A percentile compares a stretch with the other conserved stretches of the same genome.
phyloP scores from a whole-genome alignment of 2,888 invertebrate species.

The Ferdinandea cuprea region DNA sequence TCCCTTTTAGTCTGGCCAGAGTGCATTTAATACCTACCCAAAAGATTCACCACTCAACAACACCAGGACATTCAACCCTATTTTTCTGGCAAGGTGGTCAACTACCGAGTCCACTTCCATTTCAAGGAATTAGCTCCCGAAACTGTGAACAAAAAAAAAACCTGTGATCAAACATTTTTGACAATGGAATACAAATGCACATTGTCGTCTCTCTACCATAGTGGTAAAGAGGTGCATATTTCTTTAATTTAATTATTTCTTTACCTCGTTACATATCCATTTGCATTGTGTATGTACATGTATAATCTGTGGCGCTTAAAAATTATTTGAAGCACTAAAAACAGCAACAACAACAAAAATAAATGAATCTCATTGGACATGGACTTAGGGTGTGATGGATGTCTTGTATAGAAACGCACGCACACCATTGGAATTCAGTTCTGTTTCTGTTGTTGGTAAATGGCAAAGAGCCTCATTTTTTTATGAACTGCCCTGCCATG shows the following conservation, averaged over 20 bases:
- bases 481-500: no score
- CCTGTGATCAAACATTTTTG: slow-evolving; percentile 25
- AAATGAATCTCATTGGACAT: slow-evolving; percentile 53
- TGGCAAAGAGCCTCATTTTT: slow-evolving; percentile 16
- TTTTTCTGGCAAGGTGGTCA: neutral
- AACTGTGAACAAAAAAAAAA: slow-evolving; percentile 1
- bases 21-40: slow-evolving; percentile 19
- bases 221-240: slow-evolving; percentile 62
- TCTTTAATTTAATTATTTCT: slow-evolving; percentile 67
- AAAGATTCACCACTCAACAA: slow-evolving; percentile 41
- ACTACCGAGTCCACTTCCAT: neutral
- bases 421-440: slow-evolving; percentile 25
- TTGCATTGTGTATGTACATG: slow-evolving; percentile 4
- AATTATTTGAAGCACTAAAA: slow-evolving; percentile 36
- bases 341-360: neutral
- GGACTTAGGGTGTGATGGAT: slow-evolving; percentile 56
- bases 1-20: slow-evolving; percentile 14
- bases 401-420: slow-evolving; percentile 10
- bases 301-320: slow-evolving; percentile 67
- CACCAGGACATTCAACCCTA: slow-evolving; percentile 54
- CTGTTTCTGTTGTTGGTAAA: slow-evolving; percentile 1
- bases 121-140: neutral
- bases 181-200: slow-evolving; percentile 4
- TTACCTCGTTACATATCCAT: slow-evolving; percentile 44
- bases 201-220: neutral